These are phyloP conservation scores for Prietella phreatophila DNA, from an alignment of 2,113 vertebrate genomes.

Conservation along the genomic window DNA sequence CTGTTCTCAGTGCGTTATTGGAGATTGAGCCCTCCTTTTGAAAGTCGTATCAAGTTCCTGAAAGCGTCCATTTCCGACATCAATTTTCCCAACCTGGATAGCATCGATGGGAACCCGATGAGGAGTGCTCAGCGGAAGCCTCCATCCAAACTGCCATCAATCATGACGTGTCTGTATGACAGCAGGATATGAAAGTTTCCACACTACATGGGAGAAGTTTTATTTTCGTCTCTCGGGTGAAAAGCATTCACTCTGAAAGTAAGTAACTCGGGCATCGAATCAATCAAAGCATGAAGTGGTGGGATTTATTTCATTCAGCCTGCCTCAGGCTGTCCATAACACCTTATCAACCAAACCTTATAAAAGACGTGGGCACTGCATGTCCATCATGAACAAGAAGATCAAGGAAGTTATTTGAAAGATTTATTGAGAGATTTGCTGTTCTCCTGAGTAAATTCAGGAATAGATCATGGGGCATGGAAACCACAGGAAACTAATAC, in stretches of 20 bases:
- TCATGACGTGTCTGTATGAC: constrained; percentile 17
- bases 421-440: constrained; percentile 2
- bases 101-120: constrained; percentile 12
- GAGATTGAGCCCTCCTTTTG: constrained; percentile 9
- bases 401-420: constrained; percentile 20
- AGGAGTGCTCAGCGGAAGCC: constrained; percentile 19
- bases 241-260: background rate
- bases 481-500: constrained; percentile 8
- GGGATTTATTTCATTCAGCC: constrained; percentile 7
- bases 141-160: constrained; percentile 17
- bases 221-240: background rate
- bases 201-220: constrained; percentile 11
- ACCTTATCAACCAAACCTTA: background rate
- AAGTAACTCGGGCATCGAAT: background rate
- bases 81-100: constrained; percentile 21
- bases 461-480: constrained; percentile 31
- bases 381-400: constrained; percentile 4
- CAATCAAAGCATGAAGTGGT: background rate
- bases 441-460: background rate
- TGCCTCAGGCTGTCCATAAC: background rate
- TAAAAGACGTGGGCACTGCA: background rate
- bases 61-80: constrained; percentile 11
- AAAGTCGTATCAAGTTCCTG: constrained; percentile 21
- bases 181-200: constrained; percentile 36
- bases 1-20: background rate